Percentiles rank a stretch among this genome's conserved stretches.
Conservation (phyloP, 2,113 vertebrate genomes). For the Pteronura brasiliensis region DNA sequence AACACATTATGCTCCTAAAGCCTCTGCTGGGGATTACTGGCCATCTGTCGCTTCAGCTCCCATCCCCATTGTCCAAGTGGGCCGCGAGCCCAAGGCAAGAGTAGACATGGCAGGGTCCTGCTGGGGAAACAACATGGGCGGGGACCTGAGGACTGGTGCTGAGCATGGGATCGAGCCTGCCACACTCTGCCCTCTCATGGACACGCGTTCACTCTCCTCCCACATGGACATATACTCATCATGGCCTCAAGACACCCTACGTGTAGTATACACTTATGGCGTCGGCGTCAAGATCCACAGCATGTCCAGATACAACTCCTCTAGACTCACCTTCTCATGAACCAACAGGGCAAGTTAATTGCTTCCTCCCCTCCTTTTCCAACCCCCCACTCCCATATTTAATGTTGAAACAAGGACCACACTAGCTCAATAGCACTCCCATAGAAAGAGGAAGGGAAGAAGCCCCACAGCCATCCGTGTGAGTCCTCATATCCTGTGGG, state of each 20-base stretch:
- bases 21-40: neutral
- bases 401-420: neutral
- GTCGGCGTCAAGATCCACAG: neutral
- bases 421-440: neutral
- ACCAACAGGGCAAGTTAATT: neutral
- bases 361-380: neutral
- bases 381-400: neutral
- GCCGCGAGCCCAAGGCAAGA: accelerated
- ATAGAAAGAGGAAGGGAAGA: neutral
- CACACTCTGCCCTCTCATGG: neutral
- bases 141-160: accelerated
- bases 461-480: accelerated
- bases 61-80: accelerated
- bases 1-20: neutral
- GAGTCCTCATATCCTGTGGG: neutral
- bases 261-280: accelerated
- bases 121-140: accelerated
- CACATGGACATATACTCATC: neutral
- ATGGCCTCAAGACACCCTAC: neutral
- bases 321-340: neutral
- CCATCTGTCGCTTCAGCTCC: accelerated
- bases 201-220: too few relatives aligned
- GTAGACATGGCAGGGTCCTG: neutral
- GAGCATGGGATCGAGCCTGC: accelerated
- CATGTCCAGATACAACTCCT: neutral